Evolutionary conservation across 1,140 invertebrate genomes (phyloP), one percentile per base, ranked within the genome.

Genomic region (Alviniconcha marisindica): DNA sequence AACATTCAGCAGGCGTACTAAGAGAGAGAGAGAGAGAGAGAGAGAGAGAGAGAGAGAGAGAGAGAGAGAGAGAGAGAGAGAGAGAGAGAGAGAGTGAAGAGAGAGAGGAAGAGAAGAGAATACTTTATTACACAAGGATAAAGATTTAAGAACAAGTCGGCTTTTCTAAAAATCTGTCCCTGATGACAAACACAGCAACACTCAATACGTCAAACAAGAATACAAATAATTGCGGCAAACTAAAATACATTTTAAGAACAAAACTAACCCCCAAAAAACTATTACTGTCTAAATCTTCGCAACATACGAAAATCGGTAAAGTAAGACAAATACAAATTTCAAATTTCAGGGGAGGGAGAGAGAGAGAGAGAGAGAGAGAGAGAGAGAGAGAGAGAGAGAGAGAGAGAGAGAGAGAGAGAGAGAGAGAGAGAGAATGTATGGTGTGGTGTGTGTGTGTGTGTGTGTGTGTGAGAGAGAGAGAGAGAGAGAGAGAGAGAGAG

Each of bases 401-500:
- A 60, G 24, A 60, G 10, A 60, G 56, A 60, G 56, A 60, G 56
- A 60, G 24, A 60, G 15, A 60, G 56, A 60, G 56, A 60, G 15
- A 60, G 56, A 60, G 15, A 60, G 56, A 60, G 15, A 60, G 56
- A 60, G 56, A 51, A 18, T 10, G 48, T 7, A 18, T 7, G 48
- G 48, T 7, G 18, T 7, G 18, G 48, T 10, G 48, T 10, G 48
- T 10, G 48, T 10, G 48, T 10, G 48, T 10, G 48, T 10, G 48
- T 10, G 48, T 10, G 48, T 10, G 48, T 10, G 48, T 10, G 48
- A 60, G 56, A 60, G 56, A 60, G 56, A 60, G 56, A 60, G 56
- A 60, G 56, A 60, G 56, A 60, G 56, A 60, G 56, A 60, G 56
- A 60, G 56, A 60, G 56, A 60, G 56, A 60, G 24, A 60, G 56